Percentiles rank a stretch among this genome's conserved stretches.
These are phyloP conservation scores for Micoletzkya japonica DNA, from an alignment of 2,888 invertebrate genomes.

Conservation along the genomic window DNA sequence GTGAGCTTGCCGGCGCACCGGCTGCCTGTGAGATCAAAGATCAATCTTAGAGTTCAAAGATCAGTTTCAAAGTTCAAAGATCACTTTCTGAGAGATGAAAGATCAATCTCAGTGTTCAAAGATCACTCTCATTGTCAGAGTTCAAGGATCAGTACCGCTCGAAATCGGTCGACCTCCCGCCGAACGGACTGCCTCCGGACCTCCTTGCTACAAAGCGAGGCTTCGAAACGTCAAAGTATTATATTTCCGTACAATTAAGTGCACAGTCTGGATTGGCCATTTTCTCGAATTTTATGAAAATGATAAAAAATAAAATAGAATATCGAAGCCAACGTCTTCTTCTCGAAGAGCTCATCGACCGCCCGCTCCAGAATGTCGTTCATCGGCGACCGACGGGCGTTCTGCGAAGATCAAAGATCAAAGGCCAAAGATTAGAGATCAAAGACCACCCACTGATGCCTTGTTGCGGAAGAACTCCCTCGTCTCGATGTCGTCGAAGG, in stretches of 20 bases:
- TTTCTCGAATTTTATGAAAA: neutral
- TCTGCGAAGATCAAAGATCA: too few species aligned
- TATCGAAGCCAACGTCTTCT: neutral
- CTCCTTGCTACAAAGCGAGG: slow-evolving; percentile 13
- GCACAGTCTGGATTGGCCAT: too few species aligned
- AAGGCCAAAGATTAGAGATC: too few species aligned
- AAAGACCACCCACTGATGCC: too few species aligned
- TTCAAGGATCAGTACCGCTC: slow-evolving; percentile 6
- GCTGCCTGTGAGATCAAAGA: neutral
- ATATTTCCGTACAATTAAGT: neutral
- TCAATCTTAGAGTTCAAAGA: neutral
- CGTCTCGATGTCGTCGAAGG: slow-evolving; percentile 21
- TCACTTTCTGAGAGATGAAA: neutral
- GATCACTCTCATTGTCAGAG: too few species aligned
- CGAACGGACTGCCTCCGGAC: slow-evolving; percentile 9
- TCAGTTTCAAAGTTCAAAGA: neutral
- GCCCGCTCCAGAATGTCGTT: neutral
- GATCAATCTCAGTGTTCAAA: neutral
- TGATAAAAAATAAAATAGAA: neutral
- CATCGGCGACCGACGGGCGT: neutral
- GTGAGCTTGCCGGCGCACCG: slow-evolving; percentile 17
- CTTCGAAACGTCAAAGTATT: neutral
- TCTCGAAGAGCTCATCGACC: neutral
- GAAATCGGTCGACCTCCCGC: neutral
- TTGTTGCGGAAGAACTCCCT: neutral